Conservation (phyloP, 2,888 invertebrate species). For the Uropetala carovei region DNA sequence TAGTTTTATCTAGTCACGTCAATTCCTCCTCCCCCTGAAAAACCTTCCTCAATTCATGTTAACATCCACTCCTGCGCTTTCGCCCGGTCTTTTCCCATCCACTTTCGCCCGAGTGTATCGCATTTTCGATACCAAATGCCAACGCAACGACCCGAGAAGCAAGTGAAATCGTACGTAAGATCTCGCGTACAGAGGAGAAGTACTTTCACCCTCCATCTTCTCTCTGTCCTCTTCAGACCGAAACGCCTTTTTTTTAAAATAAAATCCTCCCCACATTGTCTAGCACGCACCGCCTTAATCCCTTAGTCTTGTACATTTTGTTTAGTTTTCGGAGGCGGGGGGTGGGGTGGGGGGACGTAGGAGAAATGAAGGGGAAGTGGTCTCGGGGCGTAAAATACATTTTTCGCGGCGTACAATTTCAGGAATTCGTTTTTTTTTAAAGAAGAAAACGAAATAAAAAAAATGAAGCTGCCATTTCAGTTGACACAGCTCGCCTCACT, state of each 20-base stretch:
- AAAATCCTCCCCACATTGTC: not conserved
- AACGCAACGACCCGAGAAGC: not conserved
- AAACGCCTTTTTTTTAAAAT: not conserved
- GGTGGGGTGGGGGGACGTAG: no score
- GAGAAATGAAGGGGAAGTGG: not conserved
- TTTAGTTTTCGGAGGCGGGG: not conserved
- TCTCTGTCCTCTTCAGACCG: not conserved
- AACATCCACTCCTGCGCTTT: not conserved
- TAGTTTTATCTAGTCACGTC: conserved; percentile 36
- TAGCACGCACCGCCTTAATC: not conserved
- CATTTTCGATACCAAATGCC: not conserved
- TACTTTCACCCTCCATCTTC: no score
- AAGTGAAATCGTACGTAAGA: not conserved
- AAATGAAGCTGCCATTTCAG: not conserved
- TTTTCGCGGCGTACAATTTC: not conserved
- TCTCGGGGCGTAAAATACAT: not conserved
- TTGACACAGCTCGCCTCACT: conserved; percentile 16
- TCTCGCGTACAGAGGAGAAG: not conserved
- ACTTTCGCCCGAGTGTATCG: conserved; percentile 17
- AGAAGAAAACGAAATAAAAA: not conserved
- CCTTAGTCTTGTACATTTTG: not conserved
- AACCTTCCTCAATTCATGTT: not conserved
- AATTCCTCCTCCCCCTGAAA: not conserved
- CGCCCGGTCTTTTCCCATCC: not conserved
- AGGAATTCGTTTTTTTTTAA: not conserved